phyloP scores from a whole-genome alignment of 23 tunicate genomes.

The Ascidia mentula region DNA sequence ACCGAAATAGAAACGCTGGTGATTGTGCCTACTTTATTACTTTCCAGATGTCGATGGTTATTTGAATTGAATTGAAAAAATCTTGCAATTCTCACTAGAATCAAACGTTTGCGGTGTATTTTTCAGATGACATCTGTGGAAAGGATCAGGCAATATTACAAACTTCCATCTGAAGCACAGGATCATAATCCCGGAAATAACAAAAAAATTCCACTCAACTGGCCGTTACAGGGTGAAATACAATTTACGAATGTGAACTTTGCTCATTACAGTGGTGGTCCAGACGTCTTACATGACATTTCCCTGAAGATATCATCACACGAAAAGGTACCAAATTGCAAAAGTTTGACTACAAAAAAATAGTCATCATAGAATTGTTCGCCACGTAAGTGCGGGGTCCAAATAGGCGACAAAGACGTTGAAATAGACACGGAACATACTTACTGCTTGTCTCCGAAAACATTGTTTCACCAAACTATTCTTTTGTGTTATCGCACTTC shows the following conservation, averaged over 20 bases:
- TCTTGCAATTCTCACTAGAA: no score
- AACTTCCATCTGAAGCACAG: constrained; percentile 47
- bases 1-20: constrained; percentile 87
- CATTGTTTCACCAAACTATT: no score
- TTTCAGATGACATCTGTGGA: constrained; percentile 94
- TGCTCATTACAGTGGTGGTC: constrained; percentile 74
- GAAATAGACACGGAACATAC: no score
- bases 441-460: no score
- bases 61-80: no score
- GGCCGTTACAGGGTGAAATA: constrained; percentile 62
- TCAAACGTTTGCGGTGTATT: no score
- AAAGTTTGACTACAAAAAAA: no score
- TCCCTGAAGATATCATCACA: constrained; percentile 30
- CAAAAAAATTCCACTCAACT: constrained; percentile 31
- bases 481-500: no score
- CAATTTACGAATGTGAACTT: constrained; percentile 38
- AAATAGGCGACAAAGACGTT: no score
- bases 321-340: constrained; percentile 86
- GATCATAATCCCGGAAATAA: constrained; percentile 11
- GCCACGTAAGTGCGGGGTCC: no score
- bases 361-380: no score
- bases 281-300: constrained; percentile 48
- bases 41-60: no score
- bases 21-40: neutral
- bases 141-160: constrained; percentile 70